These are phyloP conservation scores for Nephrotoma flavescens DNA, from an alignment of 2,888 invertebrate genomes.

Conservation along the genomic window DNA sequence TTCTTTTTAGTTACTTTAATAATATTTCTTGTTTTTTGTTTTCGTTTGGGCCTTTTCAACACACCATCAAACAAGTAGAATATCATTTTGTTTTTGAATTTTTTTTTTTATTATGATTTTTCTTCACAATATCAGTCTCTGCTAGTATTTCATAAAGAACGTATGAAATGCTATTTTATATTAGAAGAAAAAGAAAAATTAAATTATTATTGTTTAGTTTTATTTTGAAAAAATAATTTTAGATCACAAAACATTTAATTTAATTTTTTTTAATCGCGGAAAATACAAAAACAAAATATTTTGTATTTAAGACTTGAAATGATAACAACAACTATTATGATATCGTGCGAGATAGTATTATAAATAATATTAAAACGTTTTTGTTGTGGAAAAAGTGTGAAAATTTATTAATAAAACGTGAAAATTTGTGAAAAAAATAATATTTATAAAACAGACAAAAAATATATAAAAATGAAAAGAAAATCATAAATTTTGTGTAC, in stretches of 20 bases:
- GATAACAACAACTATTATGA: background rate
- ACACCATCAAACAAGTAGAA: background rate
- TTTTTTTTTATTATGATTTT: background rate
- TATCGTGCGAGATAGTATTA: background rate
- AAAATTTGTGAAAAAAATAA: background rate
- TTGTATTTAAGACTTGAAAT: background rate
- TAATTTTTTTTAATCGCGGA: background rate
- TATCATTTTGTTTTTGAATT: background rate
- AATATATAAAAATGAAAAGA: background rate
- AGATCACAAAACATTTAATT: background rate
- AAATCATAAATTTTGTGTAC: background rate
- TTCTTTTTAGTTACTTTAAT: background rate
- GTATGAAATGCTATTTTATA: background rate
- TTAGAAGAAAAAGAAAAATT: background rate
- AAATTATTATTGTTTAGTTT: background rate
- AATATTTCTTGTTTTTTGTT: background rate
- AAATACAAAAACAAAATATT: background rate
- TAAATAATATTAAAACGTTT: background rate
- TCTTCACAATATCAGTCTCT: background rate
- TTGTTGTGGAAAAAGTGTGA: background rate
- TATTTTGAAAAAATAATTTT: background rate
- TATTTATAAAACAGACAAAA: background rate
- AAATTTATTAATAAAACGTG: background rate
- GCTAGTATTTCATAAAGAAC: background rate
- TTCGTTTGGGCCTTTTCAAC: background rate